Evolutionary conservation across 2,888 invertebrate species (phyloP).

Genomic region (Euclidia mi): DNA sequence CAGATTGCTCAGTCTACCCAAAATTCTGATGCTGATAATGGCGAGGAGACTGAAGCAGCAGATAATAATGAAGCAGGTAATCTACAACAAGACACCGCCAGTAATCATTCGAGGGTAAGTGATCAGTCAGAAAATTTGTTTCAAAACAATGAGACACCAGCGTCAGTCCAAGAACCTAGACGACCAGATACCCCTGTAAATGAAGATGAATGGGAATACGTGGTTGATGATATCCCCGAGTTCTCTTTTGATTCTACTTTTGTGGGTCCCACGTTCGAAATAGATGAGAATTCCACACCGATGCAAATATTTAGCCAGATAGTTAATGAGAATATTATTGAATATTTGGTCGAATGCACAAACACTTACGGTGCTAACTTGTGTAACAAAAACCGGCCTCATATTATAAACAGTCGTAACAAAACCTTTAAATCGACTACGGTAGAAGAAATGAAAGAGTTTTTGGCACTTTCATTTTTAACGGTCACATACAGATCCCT

Average conservation of each 20-base stretch:
- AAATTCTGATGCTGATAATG: conserved; percentile 7
- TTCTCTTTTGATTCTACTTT: conserved; percentile 7
- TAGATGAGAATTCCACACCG: conserved; percentile 2
- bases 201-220: conserved; percentile 2
- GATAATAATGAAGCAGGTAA: neutral
- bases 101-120: conserved; percentile 7
- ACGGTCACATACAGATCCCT: conserved; percentile 8
- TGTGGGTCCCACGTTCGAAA: conserved; percentile 7
- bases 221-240: conserved; percentile 8
- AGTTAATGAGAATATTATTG: conserved; percentile 3
- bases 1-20: conserved; percentile 9
- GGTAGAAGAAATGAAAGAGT: conserved; percentile 7
- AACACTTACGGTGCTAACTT: conserved; percentile 9
- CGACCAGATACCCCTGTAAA: conserved; percentile 10
- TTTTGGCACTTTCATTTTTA: conserved; percentile 9
- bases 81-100: conserved; percentile 8
- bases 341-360: conserved; percentile 10
- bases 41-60: conserved; percentile 8
- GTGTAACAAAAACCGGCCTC: conserved; percentile 8
- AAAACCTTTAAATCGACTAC: conserved; percentile 7
- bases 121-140: conserved; percentile 9
- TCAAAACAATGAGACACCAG: conserved; percentile 9
- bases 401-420: conserved; percentile 7
- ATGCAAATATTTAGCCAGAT: conserved; percentile 7
- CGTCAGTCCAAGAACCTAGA: conserved; percentile 7